Evolutionary conservation across 37 sponge, comb jelly and placozoan genomes (phyloP).

Genomic region (Crambe crambe): DNA sequence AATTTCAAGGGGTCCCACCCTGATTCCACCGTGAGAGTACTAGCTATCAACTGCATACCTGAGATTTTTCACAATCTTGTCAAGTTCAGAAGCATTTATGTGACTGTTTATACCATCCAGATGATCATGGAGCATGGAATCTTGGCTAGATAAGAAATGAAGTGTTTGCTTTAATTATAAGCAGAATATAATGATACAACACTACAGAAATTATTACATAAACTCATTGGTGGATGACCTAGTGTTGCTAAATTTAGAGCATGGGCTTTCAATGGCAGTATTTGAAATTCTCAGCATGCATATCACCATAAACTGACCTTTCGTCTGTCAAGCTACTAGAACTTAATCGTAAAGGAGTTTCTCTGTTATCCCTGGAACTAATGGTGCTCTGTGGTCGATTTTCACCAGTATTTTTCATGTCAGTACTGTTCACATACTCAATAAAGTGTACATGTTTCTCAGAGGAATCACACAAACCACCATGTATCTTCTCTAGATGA

Average conservation of each 20-base stretch:
- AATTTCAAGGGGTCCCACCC: too few relatives aligned
- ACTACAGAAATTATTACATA: too few relatives aligned
- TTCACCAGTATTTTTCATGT: constrained; percentile 16
- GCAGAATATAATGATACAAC: too few relatives aligned
- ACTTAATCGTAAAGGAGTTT: constrained; percentile 11
- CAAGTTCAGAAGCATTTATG: constrained; percentile 37
- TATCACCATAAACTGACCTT: background rate
- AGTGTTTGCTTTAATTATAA: too few relatives aligned
- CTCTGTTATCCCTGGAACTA: constrained; percentile 35
- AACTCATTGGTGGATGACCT: too few relatives aligned
- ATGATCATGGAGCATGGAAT: constrained; percentile 10
- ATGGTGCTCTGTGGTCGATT: constrained; percentile 38
- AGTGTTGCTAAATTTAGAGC: too few relatives aligned
- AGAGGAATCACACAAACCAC: background rate
- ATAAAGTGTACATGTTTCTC: background rate
- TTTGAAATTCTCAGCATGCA: too few relatives aligned
- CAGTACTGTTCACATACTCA: background rate
- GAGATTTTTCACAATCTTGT: constrained; percentile 28
- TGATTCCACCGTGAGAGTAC: too few relatives aligned
- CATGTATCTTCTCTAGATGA: constrained; percentile 15
- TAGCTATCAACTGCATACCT: constrained; percentile 16
- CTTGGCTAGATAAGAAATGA: background rate
- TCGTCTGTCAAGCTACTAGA: background rate
- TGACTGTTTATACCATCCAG: background rate
- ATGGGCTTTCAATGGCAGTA: too few relatives aligned